Evolutionary conservation across 1,140 invertebrate genomes (phyloP).

Genomic region (Caerostris extrusa): DNA sequence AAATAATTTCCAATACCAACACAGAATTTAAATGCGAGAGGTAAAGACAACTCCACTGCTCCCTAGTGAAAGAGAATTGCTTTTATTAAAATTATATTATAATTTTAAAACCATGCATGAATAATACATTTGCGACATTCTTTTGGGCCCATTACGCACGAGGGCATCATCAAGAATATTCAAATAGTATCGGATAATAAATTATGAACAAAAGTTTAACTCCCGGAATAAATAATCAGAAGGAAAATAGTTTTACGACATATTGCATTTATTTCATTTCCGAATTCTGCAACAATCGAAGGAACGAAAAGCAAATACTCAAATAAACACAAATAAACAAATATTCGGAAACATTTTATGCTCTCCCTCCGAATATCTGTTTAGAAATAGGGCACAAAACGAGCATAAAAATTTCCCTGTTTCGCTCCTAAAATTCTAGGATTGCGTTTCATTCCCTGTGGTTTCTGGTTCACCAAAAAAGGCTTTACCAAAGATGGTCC

Average conservation of each 20-base stretch:
- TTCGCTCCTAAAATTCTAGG: not conserved
- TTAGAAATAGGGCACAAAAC: constrained; percentile 45
- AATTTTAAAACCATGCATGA: not conserved
- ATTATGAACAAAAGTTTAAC: not conserved
- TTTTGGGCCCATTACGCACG: not conserved
- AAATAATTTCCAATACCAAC: no score
- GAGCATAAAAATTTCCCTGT: constrained; percentile 61
- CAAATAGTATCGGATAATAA: not conserved
- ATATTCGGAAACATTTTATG: constrained; percentile 46
- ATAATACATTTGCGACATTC: not conserved
- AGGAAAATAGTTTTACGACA: not conserved
- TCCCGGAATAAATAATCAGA: constrained; percentile 19
- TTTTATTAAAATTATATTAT: not conserved
- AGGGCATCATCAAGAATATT: not conserved
- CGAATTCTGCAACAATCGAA: not conserved
- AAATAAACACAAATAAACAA: not conserved
- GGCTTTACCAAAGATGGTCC: constrained; percentile 9
- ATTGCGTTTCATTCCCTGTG: constrained; percentile 12
- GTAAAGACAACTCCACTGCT: no score
- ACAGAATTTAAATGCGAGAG: no score
- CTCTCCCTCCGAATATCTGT: constrained; percentile 3
- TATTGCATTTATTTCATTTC: constrained; percentile 28
- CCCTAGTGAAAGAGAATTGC: not conserved
- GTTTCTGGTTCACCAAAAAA: constrained; percentile 49
- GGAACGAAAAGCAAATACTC: not conserved